A percentile compares a stretch with the other conserved stretches of the same genome.
Evolutionary conservation across 2,113 vertebrate species (phyloP).

Genomic region (Microcebus jonahi): DNA sequence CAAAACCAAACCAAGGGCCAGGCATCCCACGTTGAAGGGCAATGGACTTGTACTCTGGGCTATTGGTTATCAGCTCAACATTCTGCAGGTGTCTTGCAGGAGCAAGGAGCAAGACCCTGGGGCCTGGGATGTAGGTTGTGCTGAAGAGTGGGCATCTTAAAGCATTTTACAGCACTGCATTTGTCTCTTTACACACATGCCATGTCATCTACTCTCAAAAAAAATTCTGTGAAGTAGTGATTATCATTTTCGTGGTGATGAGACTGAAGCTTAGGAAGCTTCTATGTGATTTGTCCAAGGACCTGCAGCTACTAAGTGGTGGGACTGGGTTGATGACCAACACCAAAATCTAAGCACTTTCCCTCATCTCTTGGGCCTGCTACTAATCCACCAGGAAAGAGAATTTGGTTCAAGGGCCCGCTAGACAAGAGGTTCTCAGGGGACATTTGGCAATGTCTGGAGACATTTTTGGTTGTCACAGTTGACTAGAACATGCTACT

Average conservation of each 20-base stretch:
- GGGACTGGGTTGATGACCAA: not conserved
- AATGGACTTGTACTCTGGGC: not conserved
- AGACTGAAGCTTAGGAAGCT: not conserved
- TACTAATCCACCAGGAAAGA: not conserved
- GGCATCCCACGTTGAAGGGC: not conserved
- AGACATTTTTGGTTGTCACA: not conserved
- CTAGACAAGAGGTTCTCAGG: not conserved
- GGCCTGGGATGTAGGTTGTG: not conserved
- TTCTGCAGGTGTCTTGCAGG: not conserved
- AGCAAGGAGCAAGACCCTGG: not conserved
- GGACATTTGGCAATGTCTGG: not conserved
- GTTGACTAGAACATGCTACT: not conserved
- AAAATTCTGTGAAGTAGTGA: not conserved
- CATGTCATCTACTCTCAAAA: not conserved
- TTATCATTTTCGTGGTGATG: not conserved
- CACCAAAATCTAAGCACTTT: not conserved
- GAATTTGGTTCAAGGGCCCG: not conserved
- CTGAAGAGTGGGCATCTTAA: not conserved
- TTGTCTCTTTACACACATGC: not conserved
- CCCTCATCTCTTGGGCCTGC: not conserved
- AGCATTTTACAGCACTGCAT: not conserved
- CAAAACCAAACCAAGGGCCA: not conserved
- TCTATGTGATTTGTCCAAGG: not conserved
- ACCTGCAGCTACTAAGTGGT: not conserved
- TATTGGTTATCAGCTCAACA: not conserved